A percentile compares a stretch with the other conserved stretches of the same genome.
Conservation (phyloP, 2,888 invertebrate species). For the Arctia plantaginis region DNA sequence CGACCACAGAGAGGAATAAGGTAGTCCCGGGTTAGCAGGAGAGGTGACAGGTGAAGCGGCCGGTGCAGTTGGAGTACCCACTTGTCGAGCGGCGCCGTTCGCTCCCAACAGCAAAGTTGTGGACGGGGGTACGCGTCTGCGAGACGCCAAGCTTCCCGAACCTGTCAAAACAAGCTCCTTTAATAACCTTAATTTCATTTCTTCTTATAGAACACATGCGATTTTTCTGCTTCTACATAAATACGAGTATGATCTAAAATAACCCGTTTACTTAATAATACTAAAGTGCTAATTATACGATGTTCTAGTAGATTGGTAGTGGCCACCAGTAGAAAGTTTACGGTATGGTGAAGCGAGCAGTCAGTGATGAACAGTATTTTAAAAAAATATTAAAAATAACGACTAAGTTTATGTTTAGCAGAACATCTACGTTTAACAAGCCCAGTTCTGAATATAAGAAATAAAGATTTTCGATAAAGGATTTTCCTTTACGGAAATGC, state of each 20-base stretch:
- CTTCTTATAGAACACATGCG: background rate
- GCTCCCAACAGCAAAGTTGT: slow-evolving; percentile 53
- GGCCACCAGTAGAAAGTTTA: too few relatives aligned
- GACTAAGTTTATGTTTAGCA: too few relatives aligned
- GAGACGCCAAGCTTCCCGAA: slow-evolving; percentile 59
- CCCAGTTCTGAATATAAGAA: too few relatives aligned
- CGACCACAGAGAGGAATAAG: slow-evolving; percentile 63
- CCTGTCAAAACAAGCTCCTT: slow-evolving; percentile 40
- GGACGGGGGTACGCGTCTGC: slow-evolving; percentile 65
- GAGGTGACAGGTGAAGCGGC: slow-evolving; percentile 61
- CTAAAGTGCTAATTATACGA: too few relatives aligned
- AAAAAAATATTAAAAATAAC: too few relatives aligned
- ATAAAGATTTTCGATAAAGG: too few relatives aligned
- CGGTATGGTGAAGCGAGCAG: too few relatives aligned
- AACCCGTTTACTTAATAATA: too few relatives aligned
- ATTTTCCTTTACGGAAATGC: too few relatives aligned
- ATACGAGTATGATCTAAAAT: background rate
- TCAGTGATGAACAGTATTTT: too few relatives aligned
- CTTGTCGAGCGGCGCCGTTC: slow-evolving; percentile 27
- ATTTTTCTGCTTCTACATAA: background rate
- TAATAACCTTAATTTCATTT: background rate
- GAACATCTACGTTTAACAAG: too few relatives aligned
- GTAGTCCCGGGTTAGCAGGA: slow-evolving; percentile 40
- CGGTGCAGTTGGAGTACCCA: slow-evolving; percentile 51
- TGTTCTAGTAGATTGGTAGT: too few relatives aligned